These are phyloP conservation scores for Diogma glabrata DNA, from an alignment of 2,888 invertebrate genomes.

Conservation along the genomic window DNA sequence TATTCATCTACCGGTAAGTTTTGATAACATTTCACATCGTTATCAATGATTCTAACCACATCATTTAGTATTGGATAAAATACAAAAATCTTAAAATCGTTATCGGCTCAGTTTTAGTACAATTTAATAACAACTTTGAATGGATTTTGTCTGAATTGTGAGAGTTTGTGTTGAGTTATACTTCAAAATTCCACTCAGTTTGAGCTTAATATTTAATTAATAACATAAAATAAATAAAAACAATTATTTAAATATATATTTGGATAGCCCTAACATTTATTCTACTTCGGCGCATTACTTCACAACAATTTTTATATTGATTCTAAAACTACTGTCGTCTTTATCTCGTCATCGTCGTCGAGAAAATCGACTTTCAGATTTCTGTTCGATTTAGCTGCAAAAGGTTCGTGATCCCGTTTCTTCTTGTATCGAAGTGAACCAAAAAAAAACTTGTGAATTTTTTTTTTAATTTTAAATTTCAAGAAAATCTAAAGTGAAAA, in stretches of 20 bases:
- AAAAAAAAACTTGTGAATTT: constrained; percentile 3
- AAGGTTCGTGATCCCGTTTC: constrained; percentile 29
- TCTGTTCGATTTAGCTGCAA: constrained; percentile 36
- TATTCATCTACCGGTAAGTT: too few relatives aligned
- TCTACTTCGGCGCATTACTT: constrained; percentile 17
- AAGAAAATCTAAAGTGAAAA: constrained; percentile 9
- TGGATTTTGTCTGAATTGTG: background rate
- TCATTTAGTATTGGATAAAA: too few relatives aligned
- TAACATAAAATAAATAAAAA: too few relatives aligned
- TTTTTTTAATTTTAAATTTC: constrained; percentile 1
- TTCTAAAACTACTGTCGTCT: constrained; percentile 3
- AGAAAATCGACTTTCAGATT: constrained; percentile 26
- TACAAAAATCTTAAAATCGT: too few relatives aligned
- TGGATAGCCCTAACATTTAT: constrained; percentile 11
- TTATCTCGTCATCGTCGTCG: background rate
- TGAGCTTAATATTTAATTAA: too few relatives aligned
- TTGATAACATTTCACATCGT: too few relatives aligned
- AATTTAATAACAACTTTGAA: background rate
- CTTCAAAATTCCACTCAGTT: background rate
- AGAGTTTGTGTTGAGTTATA: background rate
- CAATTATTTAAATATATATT: constrained; percentile 2
- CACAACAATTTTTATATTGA: constrained; percentile 16
- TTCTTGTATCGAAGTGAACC: constrained; percentile 4
- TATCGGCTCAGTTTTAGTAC: background rate
- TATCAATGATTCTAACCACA: too few relatives aligned